Evolutionary conservation across 2,888 invertebrate genomes (phyloP), one percentile per base, ranked within the genome.

Genomic region (Panopea generosa): DNA sequence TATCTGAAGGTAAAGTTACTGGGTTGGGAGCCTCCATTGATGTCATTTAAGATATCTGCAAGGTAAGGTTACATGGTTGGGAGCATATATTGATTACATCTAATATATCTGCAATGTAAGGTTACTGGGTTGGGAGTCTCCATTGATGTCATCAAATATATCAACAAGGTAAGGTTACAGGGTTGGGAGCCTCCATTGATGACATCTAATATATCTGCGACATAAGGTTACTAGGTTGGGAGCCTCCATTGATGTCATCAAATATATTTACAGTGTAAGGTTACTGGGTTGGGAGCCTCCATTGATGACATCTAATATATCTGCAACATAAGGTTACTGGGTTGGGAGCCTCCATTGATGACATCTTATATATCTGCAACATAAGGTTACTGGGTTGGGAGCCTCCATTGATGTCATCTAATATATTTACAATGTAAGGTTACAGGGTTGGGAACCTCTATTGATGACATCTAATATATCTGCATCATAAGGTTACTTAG

Each of bases 331-430:
- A 80, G 87, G 77, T 6, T 18, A 24, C 18, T 93, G 11, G 89
- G 87, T 14, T 99, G 99, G 99, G 97, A 98, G 92, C 96, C 99
- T 1, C 97, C 98, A 45, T 96, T 96, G n/a, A 86, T 92, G 75
- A 84, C 92, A 14, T 79, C 89, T 29, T 89, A 89, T 62, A 86
- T 91, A 27, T 86, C 83, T 59, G 92, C 92, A 26, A 91, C 84
- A 92, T 90, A 84, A 80, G 87, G 77, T 61, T n/a, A n/a, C n/a
- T n/a, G n/a, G n/a, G n/a, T n/a, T n/a, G n/a, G n/a, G n/a, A n/a
- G n/a, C n/a, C n/a, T n/a, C n/a, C n/a, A n/a, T n/a, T n/a, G n/a
- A n/a, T n/a, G n/a, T n/a, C n/a, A n/a, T n/a, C n/a, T n/a, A n/a
- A n/a, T n/a, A n/a, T n/a, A n/a, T n/a, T n/a, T n/a, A n/a, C n/a